Conservation (phyloP, 2,113 vertebrate genomes). For the Pelusios castaneus region DNA sequence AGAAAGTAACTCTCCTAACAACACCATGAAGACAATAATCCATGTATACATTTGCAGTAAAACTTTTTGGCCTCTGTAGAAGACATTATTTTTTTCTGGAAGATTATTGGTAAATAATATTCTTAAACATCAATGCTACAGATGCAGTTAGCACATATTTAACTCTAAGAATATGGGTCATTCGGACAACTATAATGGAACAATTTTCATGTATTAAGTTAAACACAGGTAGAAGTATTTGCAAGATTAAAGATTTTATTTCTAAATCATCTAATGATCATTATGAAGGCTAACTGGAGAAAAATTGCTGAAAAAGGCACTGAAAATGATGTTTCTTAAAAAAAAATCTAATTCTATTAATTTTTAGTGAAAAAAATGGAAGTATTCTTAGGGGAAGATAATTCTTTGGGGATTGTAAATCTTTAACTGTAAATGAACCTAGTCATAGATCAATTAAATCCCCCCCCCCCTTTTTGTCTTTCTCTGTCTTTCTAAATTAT, state of each 20-base stretch:
- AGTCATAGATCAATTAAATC: neutral
- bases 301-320: neutral
- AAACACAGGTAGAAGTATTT: conserved; percentile 41
- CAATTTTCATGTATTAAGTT: conserved; percentile 35
- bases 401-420: neutral
- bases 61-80: conserved; percentile 27
- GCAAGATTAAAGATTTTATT: neutral
- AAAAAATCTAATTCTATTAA: neutral
- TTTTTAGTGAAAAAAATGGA: neutral
- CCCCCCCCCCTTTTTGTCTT: neutral
- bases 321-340: neutral
- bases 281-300: too few species aligned
- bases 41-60: conserved; percentile 48
- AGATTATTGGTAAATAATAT: conserved; percentile 53
- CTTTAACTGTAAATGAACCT: neutral
- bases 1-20: conserved; percentile 55
- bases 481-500: neutral
- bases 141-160: conserved; percentile 38
- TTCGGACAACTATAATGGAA: conserved; percentile 55
- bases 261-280: neutral
- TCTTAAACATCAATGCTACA: conserved; percentile 46
- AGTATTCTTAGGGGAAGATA: neutral
- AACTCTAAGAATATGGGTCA: conserved; percentile 46
- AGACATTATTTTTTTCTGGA: conserved; percentile 31
- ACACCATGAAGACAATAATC: conserved; percentile 50